phyloP scores from a whole-genome alignment of 2,797 vertebrate genomes.

The Tapirus indicus region DNA sequence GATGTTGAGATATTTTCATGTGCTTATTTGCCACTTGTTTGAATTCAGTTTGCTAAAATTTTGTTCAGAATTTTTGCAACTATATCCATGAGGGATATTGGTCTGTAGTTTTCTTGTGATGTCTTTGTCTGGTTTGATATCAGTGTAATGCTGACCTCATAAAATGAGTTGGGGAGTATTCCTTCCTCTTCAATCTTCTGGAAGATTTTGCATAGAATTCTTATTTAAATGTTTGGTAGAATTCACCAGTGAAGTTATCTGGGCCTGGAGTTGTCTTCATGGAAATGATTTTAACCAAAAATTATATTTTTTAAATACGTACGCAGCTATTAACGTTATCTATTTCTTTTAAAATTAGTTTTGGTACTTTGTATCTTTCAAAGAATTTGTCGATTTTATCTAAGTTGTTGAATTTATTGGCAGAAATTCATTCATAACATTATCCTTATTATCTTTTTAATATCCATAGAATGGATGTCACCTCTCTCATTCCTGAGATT shows the following conservation, averaged over 20 bases:
- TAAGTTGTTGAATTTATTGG: neutral
- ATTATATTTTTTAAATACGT: neutral
- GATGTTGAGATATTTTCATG: neutral
- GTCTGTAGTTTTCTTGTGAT: neutral
- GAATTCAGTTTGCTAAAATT: conserved; percentile 7
- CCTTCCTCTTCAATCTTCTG: neutral
- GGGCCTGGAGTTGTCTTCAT: neutral
- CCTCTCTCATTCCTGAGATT: neutral
- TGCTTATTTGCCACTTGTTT: neutral
- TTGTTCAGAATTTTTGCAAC: neutral
- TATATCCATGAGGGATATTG: neutral
- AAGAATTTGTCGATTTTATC: neutral
- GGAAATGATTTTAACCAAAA: neutral
- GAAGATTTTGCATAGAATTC: neutral
- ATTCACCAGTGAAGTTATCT: neutral
- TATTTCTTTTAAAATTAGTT: neutral
- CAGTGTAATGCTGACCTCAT: neutral
- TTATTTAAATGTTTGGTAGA: neutral
- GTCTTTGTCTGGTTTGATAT: neutral
- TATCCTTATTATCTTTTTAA: neutral
- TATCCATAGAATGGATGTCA: neutral
- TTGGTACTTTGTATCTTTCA: neutral
- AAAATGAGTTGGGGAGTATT: neutral
- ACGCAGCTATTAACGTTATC: neutral
- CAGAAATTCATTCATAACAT: neutral